Evolutionary conservation across 2,113 vertebrate genomes (phyloP), one percentile per base, ranked within the genome.

Genomic region (Dolichallabes microphthalmus): DNA sequence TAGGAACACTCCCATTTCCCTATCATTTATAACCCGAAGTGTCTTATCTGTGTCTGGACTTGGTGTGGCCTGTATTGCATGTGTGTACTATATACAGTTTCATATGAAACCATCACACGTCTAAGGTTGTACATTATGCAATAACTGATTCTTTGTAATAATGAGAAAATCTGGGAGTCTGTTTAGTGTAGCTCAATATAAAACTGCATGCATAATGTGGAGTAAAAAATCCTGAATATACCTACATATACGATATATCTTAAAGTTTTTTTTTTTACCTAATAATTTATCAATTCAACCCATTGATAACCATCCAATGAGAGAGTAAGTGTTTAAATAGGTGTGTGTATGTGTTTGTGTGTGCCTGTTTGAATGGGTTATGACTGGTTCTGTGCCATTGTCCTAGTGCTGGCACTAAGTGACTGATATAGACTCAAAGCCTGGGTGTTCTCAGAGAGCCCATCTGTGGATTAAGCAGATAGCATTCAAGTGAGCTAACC

Each of bases 401-500:
- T 94, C 92, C 93, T 92, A 94, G 91, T 89, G 92, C 93, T 93
- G 93, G 92, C 93, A 91, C 94, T 95, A 94, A 95, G 93, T 95
- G 94, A 94, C 92, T 94, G 93, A 95, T 94, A 94, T 95, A 95
- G 92, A 92, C 93, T 91, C 94, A 92, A 93, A 93, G 94, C 91
- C 93, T 95, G 94, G 92, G 93, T 92, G 92, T 93, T 94, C 87
- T 94, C 93, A 93, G 92, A 91, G 92, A 92, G 93, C 92, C 93
- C 94, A 94, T 94, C 94, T 95, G 95, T 94, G 95, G 94, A 93
- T 94, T 93, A 94, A 94, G 92, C 93, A 95, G 95, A 95, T 94
- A 95, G 93, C 93, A 94, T 95, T 95, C 95, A 94, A 95, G 92
- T 95, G 92, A 94, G 94, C 92, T 95, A 95, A 95, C 94, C 94